Conservation (phyloP, 2,888 invertebrate species). For the Griposia aprilina region DNA sequence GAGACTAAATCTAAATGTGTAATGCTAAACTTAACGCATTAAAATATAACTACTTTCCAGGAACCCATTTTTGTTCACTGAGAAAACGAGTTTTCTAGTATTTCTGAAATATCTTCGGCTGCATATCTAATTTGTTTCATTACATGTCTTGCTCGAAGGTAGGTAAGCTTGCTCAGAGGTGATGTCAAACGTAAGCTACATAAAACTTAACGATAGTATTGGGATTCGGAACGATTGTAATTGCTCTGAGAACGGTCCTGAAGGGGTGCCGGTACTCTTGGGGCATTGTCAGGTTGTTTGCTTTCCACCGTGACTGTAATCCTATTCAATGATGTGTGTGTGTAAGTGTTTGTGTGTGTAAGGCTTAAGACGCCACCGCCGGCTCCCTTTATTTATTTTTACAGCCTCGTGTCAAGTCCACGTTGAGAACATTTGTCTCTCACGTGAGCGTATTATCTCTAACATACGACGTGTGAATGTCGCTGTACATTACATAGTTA, state of each 20-base stretch:
- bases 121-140: background rate
- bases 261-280: constrained; percentile 30
- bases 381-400: constrained; percentile 83
- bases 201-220: constrained; percentile 34
- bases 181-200: constrained; percentile 3
- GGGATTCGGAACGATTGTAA: constrained; percentile 38
- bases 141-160: background rate
- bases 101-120: background rate
- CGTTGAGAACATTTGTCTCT: constrained; percentile 81
- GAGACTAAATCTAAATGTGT: constrained; percentile 5
- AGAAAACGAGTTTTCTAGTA: background rate
- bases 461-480: constrained; percentile 76
- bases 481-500: constrained; percentile 71
- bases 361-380: constrained; percentile 69
- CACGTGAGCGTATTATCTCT: constrained; percentile 79
- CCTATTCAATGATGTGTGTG: constrained; percentile 65
- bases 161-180: background rate
- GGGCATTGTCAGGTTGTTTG: constrained; percentile 54
- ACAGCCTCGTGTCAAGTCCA: constrained; percentile 83
- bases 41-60: background rate
- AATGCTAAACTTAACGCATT: background rate
- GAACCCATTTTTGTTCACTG: background rate
- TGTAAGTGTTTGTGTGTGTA: constrained; percentile 62
- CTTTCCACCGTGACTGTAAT: constrained; percentile 56
- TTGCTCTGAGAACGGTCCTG: constrained; percentile 39